These are phyloP conservation scores for Auanema freiburgensis DNA, from an alignment of 2,888 invertebrate genomes.

Conservation along the genomic window DNA sequence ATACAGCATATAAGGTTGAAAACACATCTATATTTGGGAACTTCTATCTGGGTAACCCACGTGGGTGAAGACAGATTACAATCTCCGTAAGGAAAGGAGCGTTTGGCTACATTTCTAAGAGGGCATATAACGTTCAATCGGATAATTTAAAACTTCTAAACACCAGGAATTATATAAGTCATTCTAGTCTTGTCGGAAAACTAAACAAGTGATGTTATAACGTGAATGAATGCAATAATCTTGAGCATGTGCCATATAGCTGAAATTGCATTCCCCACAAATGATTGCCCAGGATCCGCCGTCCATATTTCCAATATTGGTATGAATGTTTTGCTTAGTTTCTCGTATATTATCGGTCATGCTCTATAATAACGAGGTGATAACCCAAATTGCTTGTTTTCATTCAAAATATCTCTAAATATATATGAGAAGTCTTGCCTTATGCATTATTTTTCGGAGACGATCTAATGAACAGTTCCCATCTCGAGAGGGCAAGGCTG, in stretches of 20 bases:
- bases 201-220: conserved; percentile 34
- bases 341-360: conserved; percentile 30
- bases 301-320: conserved; percentile 21
- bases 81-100: no score
- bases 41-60: no score
- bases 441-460: conserved; percentile 38
- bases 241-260: conserved; percentile 34
- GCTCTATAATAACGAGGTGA: conserved; percentile 21
- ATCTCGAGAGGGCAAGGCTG: conserved; percentile 7
- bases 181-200: conserved; percentile 26
- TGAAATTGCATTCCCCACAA: conserved; percentile 39
- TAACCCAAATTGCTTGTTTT: conserved; percentile 1
- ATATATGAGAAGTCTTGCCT: conserved; percentile 17
- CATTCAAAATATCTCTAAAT: background rate
- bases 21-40: background rate
- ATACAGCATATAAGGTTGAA: conserved; percentile 5
- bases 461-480: conserved; percentile 34
- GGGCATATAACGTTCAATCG: no score
- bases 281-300: conserved; percentile 37
- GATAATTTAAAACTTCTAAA: no score
- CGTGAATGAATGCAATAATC: conserved; percentile 37
- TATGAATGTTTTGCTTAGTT: conserved; percentile 27
- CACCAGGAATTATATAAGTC: no score
- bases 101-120: no score
- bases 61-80: no score